A percentile compares a stretch with the other conserved stretches of the same genome.
These are phyloP conservation scores for Acleris sparsana DNA, from an alignment of 2,888 invertebrate genomes.

Conservation along the genomic window DNA sequence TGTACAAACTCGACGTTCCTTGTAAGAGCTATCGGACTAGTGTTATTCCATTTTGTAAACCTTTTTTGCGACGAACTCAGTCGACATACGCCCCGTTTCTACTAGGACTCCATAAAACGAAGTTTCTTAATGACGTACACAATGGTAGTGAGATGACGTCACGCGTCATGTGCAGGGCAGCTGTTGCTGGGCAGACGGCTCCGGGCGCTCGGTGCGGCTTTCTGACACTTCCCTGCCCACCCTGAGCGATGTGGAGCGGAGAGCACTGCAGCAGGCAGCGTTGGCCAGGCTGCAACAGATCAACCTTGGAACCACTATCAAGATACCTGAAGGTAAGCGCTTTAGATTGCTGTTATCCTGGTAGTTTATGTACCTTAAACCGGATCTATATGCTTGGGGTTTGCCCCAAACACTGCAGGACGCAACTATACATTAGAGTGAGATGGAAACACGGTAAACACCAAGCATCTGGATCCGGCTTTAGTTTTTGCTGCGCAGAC, in stretches of 20 bases:
- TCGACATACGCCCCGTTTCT: too few species aligned
- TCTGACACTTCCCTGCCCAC: constrained; percentile 88
- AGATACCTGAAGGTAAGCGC: constrained; percentile 90
- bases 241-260: constrained; percentile 90
- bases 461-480: too few species aligned
- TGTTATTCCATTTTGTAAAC: too few species aligned
- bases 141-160: constrained; percentile 70
- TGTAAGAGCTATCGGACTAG: too few species aligned
- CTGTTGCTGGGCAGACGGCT: constrained; percentile 90
- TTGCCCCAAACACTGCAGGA: too few species aligned
- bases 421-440: too few species aligned
- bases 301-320: constrained; percentile 91
- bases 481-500: too few species aligned
- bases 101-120: too few species aligned
- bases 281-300: constrained; percentile 93
- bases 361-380: neutral
- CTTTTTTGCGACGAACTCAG: too few species aligned
- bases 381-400: too few species aligned
- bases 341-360: neutral
- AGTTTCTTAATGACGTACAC: neutral
- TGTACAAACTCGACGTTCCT: too few species aligned
- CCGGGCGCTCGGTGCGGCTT: constrained; percentile 87
- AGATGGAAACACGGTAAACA: too few species aligned
- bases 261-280: constrained; percentile 93
- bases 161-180: constrained; percentile 87